Conservation (phyloP, 2,797 vertebrate species). For the Distichodus sexfasciatus region DNA sequence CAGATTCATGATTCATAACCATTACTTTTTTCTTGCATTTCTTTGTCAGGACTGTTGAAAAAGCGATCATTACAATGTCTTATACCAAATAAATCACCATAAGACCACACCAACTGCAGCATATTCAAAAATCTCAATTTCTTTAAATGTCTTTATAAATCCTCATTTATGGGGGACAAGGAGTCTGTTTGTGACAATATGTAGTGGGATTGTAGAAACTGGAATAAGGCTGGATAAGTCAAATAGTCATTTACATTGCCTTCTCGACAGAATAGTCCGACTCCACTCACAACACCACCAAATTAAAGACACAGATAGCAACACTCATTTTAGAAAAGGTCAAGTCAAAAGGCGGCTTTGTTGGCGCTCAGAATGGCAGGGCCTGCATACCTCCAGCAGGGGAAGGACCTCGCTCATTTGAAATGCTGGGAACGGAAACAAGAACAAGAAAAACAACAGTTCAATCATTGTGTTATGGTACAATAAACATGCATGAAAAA, state of each 20-base stretch:
- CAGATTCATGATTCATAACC: neutral
- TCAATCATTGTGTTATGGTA: constrained; percentile 61
- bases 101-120: neutral
- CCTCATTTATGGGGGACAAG: neutral
- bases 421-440: constrained; percentile 75
- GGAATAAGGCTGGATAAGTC: constrained; percentile 2
- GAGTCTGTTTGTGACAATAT: neutral
- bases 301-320: constrained; percentile 48
- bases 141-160: neutral
- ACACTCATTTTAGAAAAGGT: constrained; percentile 43
- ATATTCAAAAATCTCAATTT: neutral
- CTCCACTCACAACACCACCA: constrained; percentile 51
- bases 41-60: neutral
- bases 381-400: constrained; percentile 77
- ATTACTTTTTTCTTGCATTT: neutral
- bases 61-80: neutral
- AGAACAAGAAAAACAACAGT: constrained; percentile 67
- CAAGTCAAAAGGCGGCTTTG: constrained; percentile 47
- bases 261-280: constrained; percentile 38
- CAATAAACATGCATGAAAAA: neutral
- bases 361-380: constrained; percentile 53
- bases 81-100: neutral
- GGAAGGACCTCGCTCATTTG: constrained; percentile 76
- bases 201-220: neutral
- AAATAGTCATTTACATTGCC: constrained; percentile 11